Conservation (phyloP, 2,113 vertebrate genomes). For the Todiramphus saurophagus region DNA sequence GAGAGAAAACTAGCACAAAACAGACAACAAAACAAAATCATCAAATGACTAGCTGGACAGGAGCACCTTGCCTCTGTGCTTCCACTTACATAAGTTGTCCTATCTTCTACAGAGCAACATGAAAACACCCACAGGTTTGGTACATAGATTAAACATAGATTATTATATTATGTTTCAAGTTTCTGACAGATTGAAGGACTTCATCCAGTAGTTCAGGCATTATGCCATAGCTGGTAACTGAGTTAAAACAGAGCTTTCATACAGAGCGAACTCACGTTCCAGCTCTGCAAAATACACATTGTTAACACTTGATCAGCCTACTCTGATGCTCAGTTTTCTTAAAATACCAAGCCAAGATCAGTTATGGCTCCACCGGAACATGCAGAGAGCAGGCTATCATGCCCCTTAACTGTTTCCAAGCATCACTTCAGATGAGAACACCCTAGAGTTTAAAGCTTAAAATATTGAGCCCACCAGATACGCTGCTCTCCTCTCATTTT, state of each 20-base stretch:
- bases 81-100: not conserved
- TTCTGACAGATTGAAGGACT: not conserved
- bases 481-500: not conserved
- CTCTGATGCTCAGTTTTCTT: not conserved
- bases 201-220: not conserved
- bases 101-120: not conserved
- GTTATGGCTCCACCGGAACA: not conserved
- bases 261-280: not conserved
- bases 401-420: not conserved
- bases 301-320: not conserved
- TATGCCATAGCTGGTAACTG: not conserved
- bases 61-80: not conserved
- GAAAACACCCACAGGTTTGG: not conserved
- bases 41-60: not conserved
- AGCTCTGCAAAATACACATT: not conserved
- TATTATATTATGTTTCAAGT: not conserved
- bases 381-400: not conserved
- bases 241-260: not conserved
- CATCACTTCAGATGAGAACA: not conserved
- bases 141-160: accelerated
- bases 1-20: not conserved
- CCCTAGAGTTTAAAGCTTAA: not conserved
- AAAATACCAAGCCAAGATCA: not conserved
- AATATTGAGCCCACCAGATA: not conserved
- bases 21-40: not conserved